A percentile compares a stretch with the other conserved stretches of the same genome.
Conservation (phyloP, 2,888 invertebrate species). For the Lapara coniferarum region DNA sequence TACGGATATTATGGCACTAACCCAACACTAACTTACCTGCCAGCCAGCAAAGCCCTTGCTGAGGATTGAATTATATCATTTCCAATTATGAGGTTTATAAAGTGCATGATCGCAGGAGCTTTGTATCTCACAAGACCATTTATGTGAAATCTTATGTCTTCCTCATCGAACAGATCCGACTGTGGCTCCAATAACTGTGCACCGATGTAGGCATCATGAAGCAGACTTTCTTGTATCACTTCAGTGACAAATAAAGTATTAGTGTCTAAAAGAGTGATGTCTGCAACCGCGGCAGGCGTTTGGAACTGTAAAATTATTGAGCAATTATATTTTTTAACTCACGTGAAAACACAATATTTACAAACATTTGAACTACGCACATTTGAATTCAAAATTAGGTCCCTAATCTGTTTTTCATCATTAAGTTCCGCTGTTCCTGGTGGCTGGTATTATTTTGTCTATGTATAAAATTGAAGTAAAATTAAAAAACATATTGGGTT, state of each 20-base stretch:
- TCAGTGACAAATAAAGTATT: constrained; percentile 69
- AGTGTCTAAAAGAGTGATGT: constrained; percentile 57
- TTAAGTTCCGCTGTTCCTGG: too few relatives aligned
- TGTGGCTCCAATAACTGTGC: constrained; percentile 49
- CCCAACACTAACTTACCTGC: constrained; percentile 46
- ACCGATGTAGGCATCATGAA: constrained; percentile 54
- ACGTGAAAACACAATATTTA: too few relatives aligned
- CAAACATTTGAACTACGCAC: too few relatives aligned
- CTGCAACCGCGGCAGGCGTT: constrained; percentile 39
- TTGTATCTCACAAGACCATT: constrained; percentile 62
- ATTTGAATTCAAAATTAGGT: too few relatives aligned
- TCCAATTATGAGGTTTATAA: constrained; percentile 58
- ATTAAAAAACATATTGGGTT: too few relatives aligned
- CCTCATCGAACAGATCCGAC: constrained; percentile 52
- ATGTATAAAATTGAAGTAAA: too few relatives aligned
- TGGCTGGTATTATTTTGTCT: too few relatives aligned
- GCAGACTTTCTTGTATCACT: constrained; percentile 69
- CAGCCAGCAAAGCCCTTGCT: constrained; percentile 52
- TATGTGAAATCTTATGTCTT: constrained; percentile 52
- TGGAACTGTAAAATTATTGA: constrained; percentile 51
- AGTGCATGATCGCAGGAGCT: constrained; percentile 64
- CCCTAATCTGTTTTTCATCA: too few relatives aligned
- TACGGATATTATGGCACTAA: too few relatives aligned
- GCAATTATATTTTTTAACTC: too few relatives aligned
- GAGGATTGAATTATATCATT: constrained; percentile 59